phyloP scores from a whole-genome alignment of 2,888 invertebrate species.

The Lottia gigantea region DNA sequence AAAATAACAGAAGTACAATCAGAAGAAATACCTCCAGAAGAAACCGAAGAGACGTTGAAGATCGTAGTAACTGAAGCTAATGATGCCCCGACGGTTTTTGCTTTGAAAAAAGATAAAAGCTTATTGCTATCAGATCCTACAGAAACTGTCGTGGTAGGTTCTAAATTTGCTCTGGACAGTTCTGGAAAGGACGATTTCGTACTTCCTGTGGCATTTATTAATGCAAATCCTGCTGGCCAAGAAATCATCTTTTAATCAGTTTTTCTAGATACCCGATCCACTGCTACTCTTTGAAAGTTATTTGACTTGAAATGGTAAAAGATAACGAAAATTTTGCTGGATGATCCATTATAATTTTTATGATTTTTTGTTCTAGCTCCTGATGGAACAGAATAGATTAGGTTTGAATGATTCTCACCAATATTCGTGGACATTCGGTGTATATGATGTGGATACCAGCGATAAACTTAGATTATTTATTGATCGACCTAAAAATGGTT shows the following conservation, averaged over 20 bases:
- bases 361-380: constrained; percentile 7
- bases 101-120: constrained; percentile 24
- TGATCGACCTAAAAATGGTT: constrained; percentile 10
- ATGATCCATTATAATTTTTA: too few species aligned
- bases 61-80: constrained; percentile 29
- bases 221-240: too few species aligned
- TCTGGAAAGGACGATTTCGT: too few species aligned
- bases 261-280: too few species aligned
- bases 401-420: neutral
- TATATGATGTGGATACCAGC: constrained; percentile 15
- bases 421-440: constrained; percentile 5
- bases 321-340: too few species aligned
- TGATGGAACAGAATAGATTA: constrained; percentile 15
- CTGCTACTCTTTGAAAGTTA: too few species aligned
- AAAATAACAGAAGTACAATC: constrained; percentile 32
- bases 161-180: neutral
- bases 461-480: constrained; percentile 13
- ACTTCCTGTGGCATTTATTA: too few species aligned
- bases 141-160: constrained; percentile 32
- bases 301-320: too few species aligned
- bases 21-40: constrained; percentile 30
- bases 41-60: constrained; percentile 26
- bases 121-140: constrained; percentile 31
- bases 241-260: too few species aligned
- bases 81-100: constrained; percentile 35